Evolutionary conservation across 2,113 vertebrate genomes (phyloP).

Genomic region (Nesoenas mayeri): DNA sequence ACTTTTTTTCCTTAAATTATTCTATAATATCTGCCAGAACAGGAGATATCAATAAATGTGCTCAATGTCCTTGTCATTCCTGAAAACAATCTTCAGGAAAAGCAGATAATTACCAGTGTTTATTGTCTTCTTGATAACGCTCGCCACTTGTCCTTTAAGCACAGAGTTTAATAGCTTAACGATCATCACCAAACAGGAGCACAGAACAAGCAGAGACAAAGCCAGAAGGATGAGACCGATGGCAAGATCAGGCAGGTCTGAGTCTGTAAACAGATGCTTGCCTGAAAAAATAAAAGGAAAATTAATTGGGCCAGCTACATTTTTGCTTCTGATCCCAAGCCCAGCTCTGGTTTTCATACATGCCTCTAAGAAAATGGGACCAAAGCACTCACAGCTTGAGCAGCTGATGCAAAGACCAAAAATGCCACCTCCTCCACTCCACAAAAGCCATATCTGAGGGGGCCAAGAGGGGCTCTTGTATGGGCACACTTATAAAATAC

Average conservation of each 20-base stretch:
- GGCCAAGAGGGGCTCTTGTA: neutral
- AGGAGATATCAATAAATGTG: neutral
- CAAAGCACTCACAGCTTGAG: neutral
- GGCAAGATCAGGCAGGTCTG: constrained; percentile 80
- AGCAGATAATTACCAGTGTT: constrained; percentile 87
- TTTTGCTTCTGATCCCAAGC: neutral
- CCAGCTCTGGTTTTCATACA: neutral
- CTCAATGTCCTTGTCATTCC: neutral
- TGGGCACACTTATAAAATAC: neutral
- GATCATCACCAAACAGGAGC: constrained; percentile 90
- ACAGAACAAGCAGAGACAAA: constrained; percentile 84
- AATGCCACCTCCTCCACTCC: neutral
- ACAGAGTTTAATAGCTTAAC: constrained; percentile 96
- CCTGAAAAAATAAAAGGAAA: constrained; percentile 74
- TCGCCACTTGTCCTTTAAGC: constrained; percentile 91
- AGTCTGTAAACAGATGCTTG: constrained; percentile 81
- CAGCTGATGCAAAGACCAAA: neutral
- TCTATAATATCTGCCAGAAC: neutral
- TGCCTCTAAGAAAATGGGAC: neutral
- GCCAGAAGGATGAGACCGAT: constrained; percentile 90
- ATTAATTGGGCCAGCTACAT: neutral
- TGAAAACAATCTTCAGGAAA: constrained; percentile 34
- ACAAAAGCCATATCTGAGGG: neutral
- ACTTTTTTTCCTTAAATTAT: neutral
- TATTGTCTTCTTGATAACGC: constrained; percentile 94